Evolutionary conservation across 1,140 invertebrate species (phyloP), one percentile per base, ranked within the genome.

Genomic region (Heliconius hermathena): DNA sequence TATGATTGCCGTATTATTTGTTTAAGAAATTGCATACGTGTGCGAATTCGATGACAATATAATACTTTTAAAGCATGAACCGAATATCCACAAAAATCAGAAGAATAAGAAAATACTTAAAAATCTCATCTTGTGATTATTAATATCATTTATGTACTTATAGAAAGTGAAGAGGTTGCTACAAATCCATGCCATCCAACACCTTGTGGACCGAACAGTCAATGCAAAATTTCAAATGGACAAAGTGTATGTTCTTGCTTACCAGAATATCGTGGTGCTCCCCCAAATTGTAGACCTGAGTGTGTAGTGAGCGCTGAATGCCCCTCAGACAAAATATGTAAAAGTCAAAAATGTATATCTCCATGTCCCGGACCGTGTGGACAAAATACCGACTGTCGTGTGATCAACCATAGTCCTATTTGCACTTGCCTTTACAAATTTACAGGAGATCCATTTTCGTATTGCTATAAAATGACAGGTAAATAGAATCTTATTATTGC

Each of bases 351-450:
- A 90, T 98, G 97, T 86, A 95, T 95, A 57, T 96, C 97, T 93
- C 97, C 97, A 2, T 98, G 97, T 87, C 96, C 96, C n/a, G 97
- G 97, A 73, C 97, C 97, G 1, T 98, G 97, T 88, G 97, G 97
- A 71, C 91, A 96, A 36, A 96, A 96, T 75, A 96, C 97, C 1
- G 95, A 96, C 74, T 98, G 97, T 81, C 95, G 96, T 87, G 97
- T 97, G 1, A 96, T 97, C 78, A 97, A 97, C 89, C 97, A 98
- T 79, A 96, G 96, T 87, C 96, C 97, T 1, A 95, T 97, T 49
- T 98, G 97, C 85, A 97, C 96, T 52, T 98, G 97, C 89, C 94
- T 95, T 26, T 84, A 87, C 36, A 95, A 95, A 78, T 97, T 94
- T 78, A 96, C 96, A 1, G 97, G 97, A 49, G 97, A 97, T 96